These are phyloP conservation scores for Alcis repandata DNA, from an alignment of 2,888 invertebrate genomes.

Conservation along the genomic window DNA sequence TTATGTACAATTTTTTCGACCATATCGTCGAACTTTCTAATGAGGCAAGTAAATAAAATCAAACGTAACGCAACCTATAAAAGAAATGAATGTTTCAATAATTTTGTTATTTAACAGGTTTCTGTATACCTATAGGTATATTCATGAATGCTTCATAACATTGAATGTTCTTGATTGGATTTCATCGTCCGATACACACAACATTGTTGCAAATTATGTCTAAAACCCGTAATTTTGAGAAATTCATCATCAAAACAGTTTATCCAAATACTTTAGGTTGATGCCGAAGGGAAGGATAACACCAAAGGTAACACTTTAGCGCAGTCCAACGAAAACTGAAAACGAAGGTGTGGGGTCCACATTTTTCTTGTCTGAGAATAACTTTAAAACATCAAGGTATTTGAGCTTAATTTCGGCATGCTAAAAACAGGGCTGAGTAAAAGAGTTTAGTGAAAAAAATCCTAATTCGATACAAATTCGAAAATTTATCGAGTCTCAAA, in stretches of 20 bases:
- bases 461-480: too few relatives aligned
- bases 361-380: neutral
- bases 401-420: neutral
- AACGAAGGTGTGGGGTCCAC: neutral
- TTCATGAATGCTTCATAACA: neutral
- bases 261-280: constrained; percentile 23
- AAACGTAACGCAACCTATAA: too few relatives aligned
- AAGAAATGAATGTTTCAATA: too few relatives aligned
- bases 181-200: neutral
- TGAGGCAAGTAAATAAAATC: too few relatives aligned
- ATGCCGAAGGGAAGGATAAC: constrained; percentile 22
- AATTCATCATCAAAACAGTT: constrained; percentile 33
- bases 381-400: neutral
- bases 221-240: constrained; percentile 32
- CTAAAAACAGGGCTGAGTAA: too few relatives aligned
- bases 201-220: constrained; percentile 5
- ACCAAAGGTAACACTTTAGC: constrained; percentile 22
- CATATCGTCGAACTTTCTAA: too few relatives aligned
- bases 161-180: constrained; percentile 3
- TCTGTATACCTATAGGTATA: too few relatives aligned
- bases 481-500: too few relatives aligned
- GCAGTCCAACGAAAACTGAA: neutral
- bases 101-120: too few relatives aligned
- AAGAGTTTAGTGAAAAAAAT: too few relatives aligned
- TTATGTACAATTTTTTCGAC: too few relatives aligned